Evolutionary conservation across 2,888 invertebrate genomes (phyloP).

Genomic region (Marronus borbonicus): DNA sequence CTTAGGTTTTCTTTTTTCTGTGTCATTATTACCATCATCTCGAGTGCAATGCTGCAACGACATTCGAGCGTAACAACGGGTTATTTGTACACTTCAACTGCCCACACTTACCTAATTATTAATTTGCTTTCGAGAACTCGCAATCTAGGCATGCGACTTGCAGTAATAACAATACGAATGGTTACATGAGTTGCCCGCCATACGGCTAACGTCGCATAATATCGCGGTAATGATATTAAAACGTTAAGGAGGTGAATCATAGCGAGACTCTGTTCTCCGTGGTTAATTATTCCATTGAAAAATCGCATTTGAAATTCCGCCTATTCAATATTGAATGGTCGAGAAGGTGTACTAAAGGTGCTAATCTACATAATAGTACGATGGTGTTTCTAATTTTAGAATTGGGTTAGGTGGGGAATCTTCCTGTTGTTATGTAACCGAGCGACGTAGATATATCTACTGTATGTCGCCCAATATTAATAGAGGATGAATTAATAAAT

Average conservation of each 20-base stretch:
- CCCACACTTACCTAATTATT: conserved; percentile 54
- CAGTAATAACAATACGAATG: conserved; percentile 7
- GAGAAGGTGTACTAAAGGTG: neutral
- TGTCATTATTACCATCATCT: neutral
- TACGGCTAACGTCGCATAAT: neutral
- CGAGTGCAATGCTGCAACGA: neutral
- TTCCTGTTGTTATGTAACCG: neutral
- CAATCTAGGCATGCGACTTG: neutral
- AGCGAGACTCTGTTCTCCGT: neutral
- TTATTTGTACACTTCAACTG: conserved; percentile 57
- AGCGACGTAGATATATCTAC: too few species aligned
- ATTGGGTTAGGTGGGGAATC: neutral
- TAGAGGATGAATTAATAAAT: too few species aligned
- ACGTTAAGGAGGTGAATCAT: conserved; percentile 2
- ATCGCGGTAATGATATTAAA: neutral
- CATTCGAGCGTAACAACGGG: conserved; percentile 51
- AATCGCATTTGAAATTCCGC: conserved; percentile 10
- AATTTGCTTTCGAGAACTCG: conserved; percentile 51
- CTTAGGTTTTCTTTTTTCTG: neutral
- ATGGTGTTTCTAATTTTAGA: conserved; percentile 8
- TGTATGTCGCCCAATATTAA: too few species aligned
- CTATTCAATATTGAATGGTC: neutral
- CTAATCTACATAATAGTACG: neutral
- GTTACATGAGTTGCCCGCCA: neutral
- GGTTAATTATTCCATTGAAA: conserved; percentile 1